These are phyloP conservation scores for Mohoua ochrocephala DNA, from an alignment of 2,113 vertebrate genomes.

Conservation along the genomic window DNA sequence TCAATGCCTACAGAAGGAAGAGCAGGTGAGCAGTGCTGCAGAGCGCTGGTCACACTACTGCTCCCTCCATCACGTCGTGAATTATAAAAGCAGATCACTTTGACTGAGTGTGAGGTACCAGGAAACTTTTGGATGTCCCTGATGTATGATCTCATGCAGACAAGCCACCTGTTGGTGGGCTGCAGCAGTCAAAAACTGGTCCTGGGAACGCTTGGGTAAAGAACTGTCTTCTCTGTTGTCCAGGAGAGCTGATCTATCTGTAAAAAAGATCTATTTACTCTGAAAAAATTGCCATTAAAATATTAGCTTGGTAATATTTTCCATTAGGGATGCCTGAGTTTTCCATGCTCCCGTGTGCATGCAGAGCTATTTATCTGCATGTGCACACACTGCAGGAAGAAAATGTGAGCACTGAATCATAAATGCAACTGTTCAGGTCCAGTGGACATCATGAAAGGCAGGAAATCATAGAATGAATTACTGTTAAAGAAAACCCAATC, in stretches of 20 bases:
- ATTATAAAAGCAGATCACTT: neutral
- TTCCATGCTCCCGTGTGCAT: rapidly evolving
- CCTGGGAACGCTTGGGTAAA: neutral
- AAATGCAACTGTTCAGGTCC: neutral
- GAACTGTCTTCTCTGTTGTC: neutral
- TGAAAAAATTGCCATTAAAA: neutral
- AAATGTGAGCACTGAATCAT: neutral
- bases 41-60: neutral
- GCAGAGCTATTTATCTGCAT: neutral
- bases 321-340: neutral
- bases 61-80: neutral
- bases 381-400: neutral
- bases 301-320: neutral
- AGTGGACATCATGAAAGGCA: neutral
- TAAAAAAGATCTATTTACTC: neutral
- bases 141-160: neutral
- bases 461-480: neutral
- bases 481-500: neutral
- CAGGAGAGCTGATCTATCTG: neutral
- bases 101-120: neutral
- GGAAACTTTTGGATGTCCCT: neutral
- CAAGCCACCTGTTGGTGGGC: neutral
- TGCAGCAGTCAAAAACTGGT: neutral
- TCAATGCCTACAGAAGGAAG: neutral
- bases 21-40: rapidly evolving